These are phyloP conservation scores for Branchellion lobata DNA, from an alignment of 2,888 invertebrate genomes.

Conservation along the genomic window DNA sequence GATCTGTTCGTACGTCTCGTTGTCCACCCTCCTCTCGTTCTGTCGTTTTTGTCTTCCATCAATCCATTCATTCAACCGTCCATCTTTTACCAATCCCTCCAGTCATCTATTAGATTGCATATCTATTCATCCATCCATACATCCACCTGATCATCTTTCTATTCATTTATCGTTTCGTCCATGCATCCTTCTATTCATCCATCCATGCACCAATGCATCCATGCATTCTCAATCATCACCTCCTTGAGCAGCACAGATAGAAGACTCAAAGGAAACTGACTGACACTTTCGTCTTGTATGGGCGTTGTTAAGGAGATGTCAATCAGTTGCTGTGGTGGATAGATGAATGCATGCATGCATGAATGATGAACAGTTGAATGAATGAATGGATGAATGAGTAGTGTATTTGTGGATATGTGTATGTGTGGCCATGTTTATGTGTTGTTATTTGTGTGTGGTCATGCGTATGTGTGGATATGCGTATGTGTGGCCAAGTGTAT, in stretches of 20 bases:
- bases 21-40: conserved; percentile 60
- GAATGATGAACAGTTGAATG: too few species aligned
- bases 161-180: background rate
- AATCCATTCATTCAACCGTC: background rate
- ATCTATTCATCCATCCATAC: background rate
- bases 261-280: conserved; percentile 73
- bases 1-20: conserved; percentile 62
- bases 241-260: conserved; percentile 72
- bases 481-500: too few species aligned
- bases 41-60: conserved; percentile 48
- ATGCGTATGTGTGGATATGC: too few species aligned
- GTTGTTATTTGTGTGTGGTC: too few species aligned
- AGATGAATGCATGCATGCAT: conserved; percentile 1
- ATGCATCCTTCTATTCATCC: background rate
- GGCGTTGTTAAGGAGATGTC: conserved; percentile 75
- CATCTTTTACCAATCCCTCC: background rate
- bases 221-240: conserved; percentile 56
- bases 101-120: background rate
- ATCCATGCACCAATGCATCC: background rate
- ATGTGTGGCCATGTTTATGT: too few species aligned
- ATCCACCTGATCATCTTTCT: background rate
- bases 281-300: conserved; percentile 75
- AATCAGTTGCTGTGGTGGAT: conserved; percentile 69
- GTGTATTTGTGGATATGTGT: too few species aligned
- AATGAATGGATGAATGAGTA: too few species aligned